Evolutionary conservation across 2,797 vertebrate species (phyloP), one percentile per base, ranked within the genome.

Genomic region (Sorex maritimensis): DNA sequence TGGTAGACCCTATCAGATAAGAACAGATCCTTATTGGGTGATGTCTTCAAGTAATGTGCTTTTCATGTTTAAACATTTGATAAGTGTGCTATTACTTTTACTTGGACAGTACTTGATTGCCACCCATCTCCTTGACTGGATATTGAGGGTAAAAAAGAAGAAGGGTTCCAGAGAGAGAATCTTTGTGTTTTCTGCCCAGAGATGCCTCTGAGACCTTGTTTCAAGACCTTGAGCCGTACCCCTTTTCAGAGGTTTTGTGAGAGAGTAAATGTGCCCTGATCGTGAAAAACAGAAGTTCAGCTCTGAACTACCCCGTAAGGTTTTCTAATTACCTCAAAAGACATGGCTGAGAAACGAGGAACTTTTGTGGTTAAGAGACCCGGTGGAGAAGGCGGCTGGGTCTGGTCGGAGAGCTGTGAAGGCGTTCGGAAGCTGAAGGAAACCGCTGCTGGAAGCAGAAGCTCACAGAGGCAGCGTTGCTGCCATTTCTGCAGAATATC

Each of bases 291-390:
- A 28, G 9, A 81, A 82, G 49, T 28, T n/a, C 2, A 3, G 7
- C 14, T 73, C 86, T 89, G 65, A 68, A 58, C 80, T 81, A 75
- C 68, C 88, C 72, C 69, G n/a, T 44, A 71, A 88, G 46, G 78
- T 14, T 74, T 49, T 89, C 68, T 58, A 89, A 58, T 94, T 38
- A 86, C 55, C 28, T 4, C 38, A 74, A 77, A n/a, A 69, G 61
- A 67, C 24, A 7, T 26, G 55, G 55, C 55, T 77, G 71, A 58
- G 63, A 84, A 58, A 85, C 28, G 10, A 1, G 55, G 69, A 13
- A 1, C 30, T 82, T n/a, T 82, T 87, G 26, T 30, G 58, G 78
- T 79, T 23, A 24, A 74, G 13, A 41, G 1, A 8, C 24, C 52
- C 30, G 49, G 75, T 85, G 21, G 23, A 23, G 67, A 26, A 75